phyloP scores from a whole-genome alignment of 2,113 vertebrate genomes.

The Baryphthengus martii region DNA sequence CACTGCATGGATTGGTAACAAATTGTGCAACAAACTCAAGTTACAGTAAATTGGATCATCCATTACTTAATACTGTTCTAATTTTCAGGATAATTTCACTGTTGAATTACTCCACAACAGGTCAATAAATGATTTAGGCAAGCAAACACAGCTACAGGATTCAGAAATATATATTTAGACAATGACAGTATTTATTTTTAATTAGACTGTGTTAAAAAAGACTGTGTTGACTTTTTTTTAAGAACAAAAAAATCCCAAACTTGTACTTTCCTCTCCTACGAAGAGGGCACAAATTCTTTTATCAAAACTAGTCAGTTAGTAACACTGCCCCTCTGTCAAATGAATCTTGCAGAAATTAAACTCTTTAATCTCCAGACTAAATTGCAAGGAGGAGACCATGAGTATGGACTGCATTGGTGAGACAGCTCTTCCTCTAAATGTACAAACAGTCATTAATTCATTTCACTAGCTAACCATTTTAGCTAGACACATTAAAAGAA shows the following conservation, averaged over 20 bases:
- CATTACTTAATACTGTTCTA: constrained; percentile 37
- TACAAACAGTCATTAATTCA: not conserved
- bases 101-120: constrained; percentile 23
- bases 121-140: constrained; percentile 47
- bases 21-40: not conserved
- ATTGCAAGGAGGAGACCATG: not conserved
- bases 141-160: constrained; percentile 1
- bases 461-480: not conserved
- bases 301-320: not conserved
- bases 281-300: not conserved
- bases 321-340: not conserved
- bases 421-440: not conserved
- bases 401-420: not conserved
- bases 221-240: not conserved
- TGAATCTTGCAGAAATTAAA: not conserved
- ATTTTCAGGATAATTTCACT: constrained; percentile 58
- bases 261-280: not conserved
- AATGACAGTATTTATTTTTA: constrained; percentile 43
- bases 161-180: not conserved
- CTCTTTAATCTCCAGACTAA: not conserved
- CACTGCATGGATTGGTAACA: not conserved
- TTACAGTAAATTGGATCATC: constrained; percentile 36
- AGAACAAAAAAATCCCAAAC: not conserved
- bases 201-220: not conserved
- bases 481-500: not conserved